phyloP scores from a whole-genome alignment of 2,797 vertebrate species.

The Onychomys torridus region DNA sequence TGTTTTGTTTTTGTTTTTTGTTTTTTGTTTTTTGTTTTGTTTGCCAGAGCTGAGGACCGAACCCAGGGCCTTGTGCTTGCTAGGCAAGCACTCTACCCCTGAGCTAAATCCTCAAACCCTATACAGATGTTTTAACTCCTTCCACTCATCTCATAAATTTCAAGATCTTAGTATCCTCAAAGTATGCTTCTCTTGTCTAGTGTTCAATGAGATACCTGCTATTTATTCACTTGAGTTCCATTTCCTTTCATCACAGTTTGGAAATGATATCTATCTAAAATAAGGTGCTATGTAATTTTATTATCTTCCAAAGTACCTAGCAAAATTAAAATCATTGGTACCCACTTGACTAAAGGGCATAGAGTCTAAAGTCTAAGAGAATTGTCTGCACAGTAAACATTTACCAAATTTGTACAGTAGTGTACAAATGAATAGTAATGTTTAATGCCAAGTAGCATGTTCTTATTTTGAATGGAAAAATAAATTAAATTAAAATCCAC shows the following conservation, averaged over 20 bases:
- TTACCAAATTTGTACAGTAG: not conserved
- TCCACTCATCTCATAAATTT: not conserved
- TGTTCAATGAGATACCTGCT: not conserved
- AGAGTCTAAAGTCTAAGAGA: not conserved
- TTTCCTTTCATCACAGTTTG: not conserved
- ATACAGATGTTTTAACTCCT: not conserved
- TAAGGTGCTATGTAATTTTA: not conserved
- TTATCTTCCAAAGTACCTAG: not conserved
- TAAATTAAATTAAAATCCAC: not conserved
- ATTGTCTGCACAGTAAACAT: not conserved
- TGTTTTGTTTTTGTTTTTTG: no score
- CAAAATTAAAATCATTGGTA: not conserved
- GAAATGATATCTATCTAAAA: not conserved
- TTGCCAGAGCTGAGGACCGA: no score
- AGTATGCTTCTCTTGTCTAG: not conserved
- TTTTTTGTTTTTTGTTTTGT: no score
- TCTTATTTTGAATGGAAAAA: not conserved
- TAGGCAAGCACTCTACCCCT: no score
- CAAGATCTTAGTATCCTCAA: not conserved
- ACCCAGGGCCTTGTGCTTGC: no score
- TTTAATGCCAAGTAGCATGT: not conserved
- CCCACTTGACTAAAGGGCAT: not conserved
- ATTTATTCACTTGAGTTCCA: not conserved
- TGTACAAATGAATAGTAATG: not conserved
- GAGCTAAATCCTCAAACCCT: no score